Conservation (phyloP, 2,797 vertebrate species). For the Capromys pilorides region DNA sequence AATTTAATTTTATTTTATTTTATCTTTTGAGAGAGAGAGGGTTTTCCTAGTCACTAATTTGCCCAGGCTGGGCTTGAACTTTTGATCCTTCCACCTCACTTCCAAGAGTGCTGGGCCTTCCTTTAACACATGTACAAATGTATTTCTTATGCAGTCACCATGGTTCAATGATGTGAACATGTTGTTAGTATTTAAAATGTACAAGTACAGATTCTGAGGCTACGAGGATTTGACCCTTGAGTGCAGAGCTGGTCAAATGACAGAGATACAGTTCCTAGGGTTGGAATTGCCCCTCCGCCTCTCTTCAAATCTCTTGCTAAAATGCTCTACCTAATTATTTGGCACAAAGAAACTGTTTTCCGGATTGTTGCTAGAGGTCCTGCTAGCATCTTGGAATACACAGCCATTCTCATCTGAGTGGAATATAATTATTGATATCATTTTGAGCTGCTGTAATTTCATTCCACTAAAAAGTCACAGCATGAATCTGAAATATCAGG, state of each 20-base stretch:
- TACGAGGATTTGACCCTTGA: neutral
- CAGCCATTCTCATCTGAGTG: constrained; percentile 55
- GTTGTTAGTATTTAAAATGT: neutral
- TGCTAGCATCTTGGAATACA: constrained; percentile 69
- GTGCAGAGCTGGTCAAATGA: neutral
- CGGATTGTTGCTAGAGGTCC: constrained; percentile 41
- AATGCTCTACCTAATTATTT: constrained; percentile 55
- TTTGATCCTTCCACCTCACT: too few species aligned
- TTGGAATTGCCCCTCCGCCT: neutral
- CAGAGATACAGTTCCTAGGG: neutral
- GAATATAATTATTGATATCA: constrained; percentile 69
- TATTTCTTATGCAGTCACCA: neutral
- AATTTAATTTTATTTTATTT: too few species aligned
- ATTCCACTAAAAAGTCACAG: constrained; percentile 69
- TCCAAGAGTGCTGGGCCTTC: neutral
- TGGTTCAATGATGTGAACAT: neutral
- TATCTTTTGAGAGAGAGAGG: neutral
- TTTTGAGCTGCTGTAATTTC: constrained; percentile 69
- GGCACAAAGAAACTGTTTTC: constrained; percentile 58
- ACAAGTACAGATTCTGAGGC: neutral
- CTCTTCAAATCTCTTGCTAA: neutral
- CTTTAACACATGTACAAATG: neutral
- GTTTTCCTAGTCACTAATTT: neutral
- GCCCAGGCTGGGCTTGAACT: neutral
- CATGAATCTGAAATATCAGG: constrained; percentile 63